Evolutionary conservation across 2,888 invertebrate species (phyloP).

Genomic region (Oscheius myriophilus): DNA sequence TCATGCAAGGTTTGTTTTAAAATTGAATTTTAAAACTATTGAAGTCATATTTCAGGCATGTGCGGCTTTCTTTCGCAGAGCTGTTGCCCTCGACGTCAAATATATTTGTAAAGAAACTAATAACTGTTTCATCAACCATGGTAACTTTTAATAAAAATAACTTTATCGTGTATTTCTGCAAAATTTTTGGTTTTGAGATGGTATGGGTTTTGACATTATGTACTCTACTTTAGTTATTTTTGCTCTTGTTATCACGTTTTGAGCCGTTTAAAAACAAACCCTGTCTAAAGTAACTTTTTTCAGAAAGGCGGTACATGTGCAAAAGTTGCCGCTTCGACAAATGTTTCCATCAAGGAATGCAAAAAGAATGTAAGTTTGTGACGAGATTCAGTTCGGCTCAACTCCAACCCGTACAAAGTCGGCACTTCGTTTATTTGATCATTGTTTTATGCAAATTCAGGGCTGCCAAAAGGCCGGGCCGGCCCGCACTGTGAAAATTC

Average conservation of each 20-base stretch:
- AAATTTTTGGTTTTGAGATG: too few relatives aligned
- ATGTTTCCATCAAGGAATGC: slow-evolving; percentile 54
- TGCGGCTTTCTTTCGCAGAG: slow-evolving; percentile 57
- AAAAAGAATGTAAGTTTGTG: slow-evolving; percentile 46
- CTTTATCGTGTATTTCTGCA: too few relatives aligned
- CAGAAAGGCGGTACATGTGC: slow-evolving; percentile 55
- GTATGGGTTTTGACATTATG: too few relatives aligned
- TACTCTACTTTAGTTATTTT: too few relatives aligned
- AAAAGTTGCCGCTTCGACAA: slow-evolving; percentile 51
- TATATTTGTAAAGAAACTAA: slow-evolving; percentile 42
- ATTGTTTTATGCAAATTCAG: too few relatives aligned
- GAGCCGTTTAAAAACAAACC: too few relatives aligned
- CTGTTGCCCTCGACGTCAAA: slow-evolving; percentile 51
- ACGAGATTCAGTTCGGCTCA: too few relatives aligned
- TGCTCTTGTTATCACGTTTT: too few relatives aligned
- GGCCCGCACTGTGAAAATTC: too few relatives aligned
- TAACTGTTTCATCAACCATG: slow-evolving; percentile 31
- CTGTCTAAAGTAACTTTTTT: slow-evolving; percentile 22
- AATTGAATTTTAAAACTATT: neutral
- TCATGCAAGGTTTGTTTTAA: slow-evolving; percentile 15
- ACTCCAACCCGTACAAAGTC: too few relatives aligned
- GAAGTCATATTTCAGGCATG: slow-evolving; percentile 43
- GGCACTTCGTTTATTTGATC: too few relatives aligned
- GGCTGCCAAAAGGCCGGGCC: too few relatives aligned
- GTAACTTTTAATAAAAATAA: neutral